phyloP scores from a whole-genome alignment of 2,888 invertebrate species.

The Panorpa germanica region DNA sequence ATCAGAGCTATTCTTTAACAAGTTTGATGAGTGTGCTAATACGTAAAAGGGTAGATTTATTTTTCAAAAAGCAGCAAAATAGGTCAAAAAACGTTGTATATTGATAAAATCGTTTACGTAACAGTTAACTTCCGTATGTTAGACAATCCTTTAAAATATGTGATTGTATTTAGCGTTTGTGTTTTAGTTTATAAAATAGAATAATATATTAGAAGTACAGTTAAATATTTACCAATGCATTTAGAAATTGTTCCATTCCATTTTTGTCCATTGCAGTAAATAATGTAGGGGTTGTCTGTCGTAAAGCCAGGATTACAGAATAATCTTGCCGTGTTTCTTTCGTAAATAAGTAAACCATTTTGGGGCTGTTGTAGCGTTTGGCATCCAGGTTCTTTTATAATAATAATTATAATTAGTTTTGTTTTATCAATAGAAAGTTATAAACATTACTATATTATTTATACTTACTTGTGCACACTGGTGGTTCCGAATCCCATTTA shows the following conservation, averaged over 20 bases:
- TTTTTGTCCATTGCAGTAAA: slow-evolving; percentile 49
- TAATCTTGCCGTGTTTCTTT: slow-evolving; percentile 33
- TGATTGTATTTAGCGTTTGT: too few species aligned
- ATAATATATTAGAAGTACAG: too few species aligned
- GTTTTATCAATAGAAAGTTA: slow-evolving; percentile 1
- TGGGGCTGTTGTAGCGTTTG: slow-evolving; percentile 20
- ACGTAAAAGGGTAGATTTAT: too few species aligned
- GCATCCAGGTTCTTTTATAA: slow-evolving; percentile 52
- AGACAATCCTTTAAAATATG: too few species aligned
- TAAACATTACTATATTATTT: slow-evolving; percentile 1
- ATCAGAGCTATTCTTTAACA: too few species aligned
- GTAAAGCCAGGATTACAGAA: slow-evolving; percentile 45
- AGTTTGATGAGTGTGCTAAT: too few species aligned
- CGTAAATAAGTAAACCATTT: slow-evolving; percentile 31
- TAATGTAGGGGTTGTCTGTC: slow-evolving; percentile 33
- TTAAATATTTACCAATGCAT: slow-evolving; percentile 43
- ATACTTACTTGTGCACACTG: slow-evolving; percentile 59
- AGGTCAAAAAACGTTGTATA: too few species aligned
- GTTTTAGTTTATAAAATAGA: too few species aligned
- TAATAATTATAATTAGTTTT: slow-evolving; percentile 14
- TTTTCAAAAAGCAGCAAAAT: too few species aligned
- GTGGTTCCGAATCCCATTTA: slow-evolving; percentile 47
- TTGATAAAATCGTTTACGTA: too few species aligned
- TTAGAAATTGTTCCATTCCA: slow-evolving; percentile 52
- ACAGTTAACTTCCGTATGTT: too few species aligned